Evolutionary conservation across 1,140 invertebrate genomes (phyloP).

Genomic region (Halyomorpha halys): DNA sequence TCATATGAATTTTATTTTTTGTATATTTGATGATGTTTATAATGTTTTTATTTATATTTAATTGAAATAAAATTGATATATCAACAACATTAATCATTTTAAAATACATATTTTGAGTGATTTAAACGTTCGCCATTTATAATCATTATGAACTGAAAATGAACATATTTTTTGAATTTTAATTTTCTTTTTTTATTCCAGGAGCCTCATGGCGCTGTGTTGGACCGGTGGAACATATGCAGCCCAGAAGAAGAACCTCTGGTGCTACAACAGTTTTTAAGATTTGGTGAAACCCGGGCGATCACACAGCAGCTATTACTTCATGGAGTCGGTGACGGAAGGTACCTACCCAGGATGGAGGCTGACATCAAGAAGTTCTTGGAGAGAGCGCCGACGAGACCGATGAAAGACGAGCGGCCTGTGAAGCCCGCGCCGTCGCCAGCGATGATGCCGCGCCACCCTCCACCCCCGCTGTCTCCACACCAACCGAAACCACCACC

Average conservation of each 20-base stretch:
- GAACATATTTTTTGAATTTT: neutral
- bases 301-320: conserved; percentile 70
- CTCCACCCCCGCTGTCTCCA: conserved; percentile 23
- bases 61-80: too few species aligned
- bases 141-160: too few species aligned
- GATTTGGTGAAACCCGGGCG: conserved; percentile 71
- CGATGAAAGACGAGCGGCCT: conserved; percentile 21
- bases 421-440: conserved; percentile 10
- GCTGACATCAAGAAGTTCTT: conserved; percentile 49
- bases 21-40: too few species aligned
- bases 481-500: conserved; percentile 26
- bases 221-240: conserved; percentile 74
- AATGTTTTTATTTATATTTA: too few species aligned
- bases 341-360: conserved; percentile 36
- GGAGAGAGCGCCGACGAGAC: conserved; percentile 35
- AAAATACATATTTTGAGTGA: too few species aligned
- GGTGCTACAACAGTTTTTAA: conserved; percentile 74
- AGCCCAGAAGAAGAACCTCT: conserved; percentile 74
- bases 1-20: too few species aligned
- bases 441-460: neutral
- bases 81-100: too few species aligned
- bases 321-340: conserved; percentile 30
- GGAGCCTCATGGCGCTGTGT: conserved; percentile 56
- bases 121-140: too few species aligned
- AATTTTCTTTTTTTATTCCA: conserved; percentile 35